Evolutionary conservation across 2,797 vertebrate genomes (phyloP), one percentile per base, ranked within the genome.

Genomic region (Gallinago solitaria): DNA sequence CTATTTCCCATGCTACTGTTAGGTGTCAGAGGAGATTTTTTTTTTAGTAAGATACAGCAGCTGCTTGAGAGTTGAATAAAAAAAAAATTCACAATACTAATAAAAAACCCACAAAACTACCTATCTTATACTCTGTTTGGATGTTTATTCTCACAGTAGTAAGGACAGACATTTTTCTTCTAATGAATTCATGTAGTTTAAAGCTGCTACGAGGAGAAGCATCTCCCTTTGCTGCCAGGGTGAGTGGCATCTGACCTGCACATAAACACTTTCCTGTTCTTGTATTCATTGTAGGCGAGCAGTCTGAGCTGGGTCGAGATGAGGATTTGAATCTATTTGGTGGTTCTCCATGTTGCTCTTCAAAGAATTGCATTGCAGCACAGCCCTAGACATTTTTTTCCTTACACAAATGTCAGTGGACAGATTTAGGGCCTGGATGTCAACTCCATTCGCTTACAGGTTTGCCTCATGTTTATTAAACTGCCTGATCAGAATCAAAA

Each of bases 341-440:
- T 77, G 45, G 5, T 68, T 80, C 10, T 91, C 45, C 24, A 2
- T 57, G 33, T 60, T 87, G 41, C 18, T 85, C 33, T 76, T 60
- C 37, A n/a, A 87, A 83, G 60, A 56, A 69, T 53, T 93, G 32
- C 39, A 2, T 32, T 77, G 50, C 81, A 71, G 10, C 39, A 48
- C 53, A 67, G 80, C 80, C 77, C 35, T 41, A 35, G 56, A 92
- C 23, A 65, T 83, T 63, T 35, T 63, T 59, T 27, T 45, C n/a
- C 76, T 88, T 77, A 95, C 67, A 69, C 78, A 97, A 97, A 96
- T 90, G 60, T 82, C 85, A 71, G 30, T 90, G 77, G 92, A 95
- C 93, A 94, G 74, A 94, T 97, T 87, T 89, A 92, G 95, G 96
- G 50, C 95, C 96, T 94, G 60, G 69, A 63, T 90, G 95, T 95